Percentiles rank a stretch among this genome's conserved stretches.
Evolutionary conservation across 2,113 vertebrate species (phyloP).

Genomic region (Elaphurus davidianus): DNA sequence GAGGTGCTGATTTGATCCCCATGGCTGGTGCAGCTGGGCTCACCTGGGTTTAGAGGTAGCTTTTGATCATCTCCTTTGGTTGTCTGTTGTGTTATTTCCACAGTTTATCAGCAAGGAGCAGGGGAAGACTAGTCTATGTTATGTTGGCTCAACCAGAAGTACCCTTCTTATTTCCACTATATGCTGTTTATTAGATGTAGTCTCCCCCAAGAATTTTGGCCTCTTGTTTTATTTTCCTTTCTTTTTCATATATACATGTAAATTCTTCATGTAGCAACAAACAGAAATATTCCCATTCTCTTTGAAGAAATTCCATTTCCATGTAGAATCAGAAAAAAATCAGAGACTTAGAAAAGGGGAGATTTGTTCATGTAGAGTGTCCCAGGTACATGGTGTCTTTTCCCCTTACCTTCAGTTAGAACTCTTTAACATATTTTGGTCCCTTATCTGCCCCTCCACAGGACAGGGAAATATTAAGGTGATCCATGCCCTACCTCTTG

Average conservation of each 20-base stretch:
- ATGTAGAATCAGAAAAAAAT: neutral
- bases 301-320: neutral
- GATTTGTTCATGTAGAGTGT: neutral
- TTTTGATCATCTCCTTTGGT: neutral
- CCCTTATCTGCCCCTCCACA: neutral
- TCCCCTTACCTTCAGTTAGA: neutral
- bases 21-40: neutral
- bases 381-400: neutral
- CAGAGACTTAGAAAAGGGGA: neutral
- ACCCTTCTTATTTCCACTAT: neutral
- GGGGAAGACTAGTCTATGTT: neutral
- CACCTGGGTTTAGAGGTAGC: neutral
- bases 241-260: neutral
- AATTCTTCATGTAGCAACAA: neutral
- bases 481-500: neutral
- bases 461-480: slow-evolving; percentile 7
- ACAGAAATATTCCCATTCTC: neutral
- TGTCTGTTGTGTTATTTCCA: neutral
- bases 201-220: neutral
- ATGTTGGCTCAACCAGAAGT: neutral
- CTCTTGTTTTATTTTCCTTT: neutral
- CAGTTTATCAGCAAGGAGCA: neutral
- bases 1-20: neutral
- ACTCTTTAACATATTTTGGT: neutral
- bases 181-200: neutral